These are phyloP conservation scores for Picus viridis DNA, from an alignment of 2,797 vertebrate genomes.

Conservation along the genomic window DNA sequence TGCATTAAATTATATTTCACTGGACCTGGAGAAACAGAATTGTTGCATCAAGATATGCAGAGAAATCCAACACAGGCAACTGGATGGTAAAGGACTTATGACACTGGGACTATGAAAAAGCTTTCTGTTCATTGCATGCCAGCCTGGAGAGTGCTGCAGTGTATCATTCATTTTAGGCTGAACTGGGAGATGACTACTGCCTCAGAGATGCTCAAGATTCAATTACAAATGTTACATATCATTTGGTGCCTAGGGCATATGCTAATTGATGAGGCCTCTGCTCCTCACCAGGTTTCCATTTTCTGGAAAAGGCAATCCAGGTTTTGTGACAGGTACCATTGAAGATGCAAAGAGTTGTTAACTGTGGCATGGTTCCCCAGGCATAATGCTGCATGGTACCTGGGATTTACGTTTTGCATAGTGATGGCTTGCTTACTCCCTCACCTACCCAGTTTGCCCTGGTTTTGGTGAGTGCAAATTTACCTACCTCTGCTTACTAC, in stretches of 20 bases:
- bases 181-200: neutral
- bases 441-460: neutral
- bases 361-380: neutral
- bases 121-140: neutral
- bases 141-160: neutral
- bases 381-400: neutral
- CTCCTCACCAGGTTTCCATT: neutral
- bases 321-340: neutral
- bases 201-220: neutral
- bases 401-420: neutral
- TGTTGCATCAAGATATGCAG: conserved; percentile 1
- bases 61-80: neutral
- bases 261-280: neutral
- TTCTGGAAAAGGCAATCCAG: neutral
- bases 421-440: neutral
- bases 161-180: neutral
- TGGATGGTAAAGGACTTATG: neutral
- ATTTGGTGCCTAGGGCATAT: neutral
- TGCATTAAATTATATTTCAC: neutral
- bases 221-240: neutral
- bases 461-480: neutral
- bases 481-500: neutral
- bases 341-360: neutral
- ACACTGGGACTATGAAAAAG: neutral
- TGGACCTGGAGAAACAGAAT: neutral